Conservation (phyloP, 1,140 invertebrate species). For the Heterodera carotae region DNA sequence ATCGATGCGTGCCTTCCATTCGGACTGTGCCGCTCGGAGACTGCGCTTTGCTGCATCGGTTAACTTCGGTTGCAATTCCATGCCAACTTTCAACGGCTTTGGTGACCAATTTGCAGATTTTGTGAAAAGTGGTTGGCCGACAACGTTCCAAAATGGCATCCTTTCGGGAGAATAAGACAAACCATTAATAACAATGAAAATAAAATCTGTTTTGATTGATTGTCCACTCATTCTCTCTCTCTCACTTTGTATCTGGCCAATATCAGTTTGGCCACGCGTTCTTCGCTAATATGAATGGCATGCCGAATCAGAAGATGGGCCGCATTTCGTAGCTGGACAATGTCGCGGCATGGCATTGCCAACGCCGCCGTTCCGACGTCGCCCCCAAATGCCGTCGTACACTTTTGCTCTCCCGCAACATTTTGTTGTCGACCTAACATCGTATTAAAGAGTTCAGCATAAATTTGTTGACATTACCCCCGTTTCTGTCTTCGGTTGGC, state of each 20-base stretch:
- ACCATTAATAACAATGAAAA: too few relatives aligned
- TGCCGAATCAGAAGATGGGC: constrained; percentile 40
- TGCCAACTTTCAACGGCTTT: constrained; percentile 41
- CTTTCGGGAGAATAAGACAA: constrained; percentile 26
- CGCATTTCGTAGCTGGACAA: constrained; percentile 36
- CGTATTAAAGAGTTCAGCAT: too few relatives aligned
- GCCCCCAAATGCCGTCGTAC: neutral
- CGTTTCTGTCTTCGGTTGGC: too few relatives aligned
- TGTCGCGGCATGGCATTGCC: constrained; percentile 68
- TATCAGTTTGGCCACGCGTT: constrained; percentile 46
- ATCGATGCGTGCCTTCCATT: constrained; percentile 29
- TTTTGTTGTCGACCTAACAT: neutral
- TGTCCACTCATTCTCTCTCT: too few relatives aligned
- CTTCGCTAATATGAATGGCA: constrained; percentile 38
- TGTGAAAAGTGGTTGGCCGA: constrained; percentile 26
- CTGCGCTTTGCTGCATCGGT: neutral
- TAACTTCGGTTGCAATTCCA: constrained; percentile 14
- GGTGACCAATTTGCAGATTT: constrained; percentile 36
- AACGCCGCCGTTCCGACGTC: constrained; percentile 73
- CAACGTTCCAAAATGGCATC: constrained; percentile 45
- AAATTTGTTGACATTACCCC: too few relatives aligned
- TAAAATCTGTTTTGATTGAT: too few relatives aligned
- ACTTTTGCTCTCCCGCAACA: neutral
- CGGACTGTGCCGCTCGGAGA: neutral
- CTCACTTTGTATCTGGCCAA: constrained; percentile 49